phyloP scores from a whole-genome alignment of 2,888 invertebrate genomes.

The Beris morrisii region DNA sequence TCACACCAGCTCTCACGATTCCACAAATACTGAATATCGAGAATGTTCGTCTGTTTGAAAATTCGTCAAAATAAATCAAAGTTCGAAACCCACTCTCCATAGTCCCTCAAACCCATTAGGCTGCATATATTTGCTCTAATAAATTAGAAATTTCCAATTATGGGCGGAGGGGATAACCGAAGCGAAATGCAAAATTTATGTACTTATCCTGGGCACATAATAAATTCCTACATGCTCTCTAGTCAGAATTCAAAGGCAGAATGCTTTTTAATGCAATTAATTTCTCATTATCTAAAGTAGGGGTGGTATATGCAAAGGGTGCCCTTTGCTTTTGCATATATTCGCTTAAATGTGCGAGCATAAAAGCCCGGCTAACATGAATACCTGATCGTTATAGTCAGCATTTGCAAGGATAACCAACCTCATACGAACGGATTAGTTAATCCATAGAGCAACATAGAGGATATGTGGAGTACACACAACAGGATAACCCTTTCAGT shows the following conservation, averaged over 20 bases:
- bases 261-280: constrained; percentile 13
- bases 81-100: too few relatives aligned
- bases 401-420: constrained; percentile 4
- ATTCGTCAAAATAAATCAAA: too few relatives aligned
- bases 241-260: neutral
- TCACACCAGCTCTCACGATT: too few relatives aligned
- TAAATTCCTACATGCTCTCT: neutral
- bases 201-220: too few relatives aligned
- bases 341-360: too few relatives aligned
- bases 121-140: too few relatives aligned
- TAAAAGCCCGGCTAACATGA: constrained; percentile 2
- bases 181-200: neutral
- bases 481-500: constrained; percentile 6
- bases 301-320: too few relatives aligned
- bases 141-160: constrained; percentile 17
- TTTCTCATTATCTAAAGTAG: constrained; percentile 18
- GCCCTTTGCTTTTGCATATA: too few relatives aligned
- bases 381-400: constrained; percentile 4
- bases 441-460: neutral
- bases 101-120: too few relatives aligned
- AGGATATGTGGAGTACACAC: neutral
- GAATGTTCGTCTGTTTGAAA: too few relatives aligned
- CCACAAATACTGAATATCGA: too few relatives aligned
- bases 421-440: constrained; percentile 1
- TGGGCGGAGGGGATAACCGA: neutral